Percentiles rank a stretch among this genome's conserved stretches.
Evolutionary conservation across 2,113 vertebrate genomes (phyloP).

Genomic region (Periophthalmus modestus): DNA sequence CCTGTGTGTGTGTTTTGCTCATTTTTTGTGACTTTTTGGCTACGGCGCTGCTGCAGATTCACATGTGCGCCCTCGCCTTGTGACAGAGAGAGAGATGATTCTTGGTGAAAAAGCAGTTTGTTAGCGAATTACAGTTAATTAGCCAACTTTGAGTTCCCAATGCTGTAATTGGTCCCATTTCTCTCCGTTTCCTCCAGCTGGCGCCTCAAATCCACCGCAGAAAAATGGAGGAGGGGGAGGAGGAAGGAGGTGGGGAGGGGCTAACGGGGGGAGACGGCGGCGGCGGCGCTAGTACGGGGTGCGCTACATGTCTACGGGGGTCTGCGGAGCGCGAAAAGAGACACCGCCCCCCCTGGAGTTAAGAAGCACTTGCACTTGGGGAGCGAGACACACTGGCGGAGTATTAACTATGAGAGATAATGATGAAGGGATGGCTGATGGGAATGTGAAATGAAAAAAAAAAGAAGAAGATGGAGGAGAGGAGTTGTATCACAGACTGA

Average conservation of each 20-base stretch:
- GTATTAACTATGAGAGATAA: slow-evolving; percentile 72
- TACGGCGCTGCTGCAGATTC: slow-evolving; percentile 26
- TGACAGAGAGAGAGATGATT: slow-evolving; percentile 75
- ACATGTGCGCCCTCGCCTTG: slow-evolving; percentile 52
- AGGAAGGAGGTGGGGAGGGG: slow-evolving; percentile 9
- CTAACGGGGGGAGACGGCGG: slow-evolving; percentile 20
- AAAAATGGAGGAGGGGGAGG: slow-evolving; percentile 46
- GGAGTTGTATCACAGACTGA: slow-evolving; percentile 62
- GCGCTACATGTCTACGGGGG: slow-evolving; percentile 64
- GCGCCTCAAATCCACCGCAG: slow-evolving; percentile 67
- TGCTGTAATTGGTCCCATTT: slow-evolving; percentile 81
- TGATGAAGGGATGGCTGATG: slow-evolving; percentile 68
- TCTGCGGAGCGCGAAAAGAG: slow-evolving; percentile 51
- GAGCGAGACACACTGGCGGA: slow-evolving; percentile 57
- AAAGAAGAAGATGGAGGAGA: slow-evolving; percentile 51
- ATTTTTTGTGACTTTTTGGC: slow-evolving; percentile 26
- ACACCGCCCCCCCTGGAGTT: slow-evolving; percentile 48
- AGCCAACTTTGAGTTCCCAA: slow-evolving; percentile 79
- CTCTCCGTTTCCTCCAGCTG: slow-evolving; percentile 82
- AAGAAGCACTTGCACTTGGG: slow-evolving; percentile 57
- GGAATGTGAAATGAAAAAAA: slow-evolving; percentile 58
- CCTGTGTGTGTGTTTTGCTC: slow-evolving; percentile 29
- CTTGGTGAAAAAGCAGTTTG: slow-evolving; percentile 78
- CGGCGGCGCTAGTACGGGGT: slow-evolving; percentile 21
- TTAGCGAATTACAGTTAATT: slow-evolving; percentile 84